Conservation (phyloP, 2,797 vertebrate genomes). For the Australoheros facetus region DNA sequence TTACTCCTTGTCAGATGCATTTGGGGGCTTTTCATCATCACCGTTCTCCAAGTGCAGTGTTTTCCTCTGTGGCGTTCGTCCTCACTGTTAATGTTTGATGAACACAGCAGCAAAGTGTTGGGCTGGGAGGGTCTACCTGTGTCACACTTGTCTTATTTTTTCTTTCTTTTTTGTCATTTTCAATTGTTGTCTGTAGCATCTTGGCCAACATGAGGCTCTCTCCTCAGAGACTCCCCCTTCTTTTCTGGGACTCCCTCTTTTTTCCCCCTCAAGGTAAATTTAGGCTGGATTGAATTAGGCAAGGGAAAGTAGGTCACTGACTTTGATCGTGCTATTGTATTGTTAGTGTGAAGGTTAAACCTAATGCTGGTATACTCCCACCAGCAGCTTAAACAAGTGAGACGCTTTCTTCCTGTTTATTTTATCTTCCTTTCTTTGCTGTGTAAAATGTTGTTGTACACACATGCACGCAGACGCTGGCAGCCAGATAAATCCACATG, state of each 20-base stretch:
- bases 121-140: slow-evolving; percentile 51
- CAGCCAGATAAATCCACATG: neutral
- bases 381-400: slow-evolving; percentile 13
- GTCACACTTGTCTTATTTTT: slow-evolving; percentile 42
- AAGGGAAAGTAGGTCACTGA: slow-evolving; percentile 74
- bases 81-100: slow-evolving; percentile 78
- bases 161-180: slow-evolving; percentile 35
- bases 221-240: slow-evolving; percentile 49
- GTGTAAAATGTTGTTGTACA: slow-evolving; percentile 8
- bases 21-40: slow-evolving; percentile 80
- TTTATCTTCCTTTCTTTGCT: slow-evolving; percentile 1
- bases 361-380: slow-evolving; percentile 23
- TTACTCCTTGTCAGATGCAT: slow-evolving; percentile 83
- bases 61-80: slow-evolving; percentile 66
- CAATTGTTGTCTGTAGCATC: slow-evolving; percentile 56
- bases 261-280: slow-evolving; percentile 69
- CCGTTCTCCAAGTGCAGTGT: slow-evolving; percentile 65
- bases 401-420: slow-evolving; percentile 17
- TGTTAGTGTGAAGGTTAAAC: slow-evolving; percentile 67
- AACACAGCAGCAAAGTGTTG: slow-evolving; percentile 55
- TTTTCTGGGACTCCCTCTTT: slow-evolving; percentile 44
- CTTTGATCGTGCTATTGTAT: slow-evolving; percentile 71
- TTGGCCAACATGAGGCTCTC: slow-evolving; percentile 41
- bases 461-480: neutral
- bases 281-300: slow-evolving; percentile 66